Percentiles rank a stretch among this genome's conserved stretches.
phyloP scores from a whole-genome alignment of 1,140 invertebrate species.

The Steinernema feltiae region DNA sequence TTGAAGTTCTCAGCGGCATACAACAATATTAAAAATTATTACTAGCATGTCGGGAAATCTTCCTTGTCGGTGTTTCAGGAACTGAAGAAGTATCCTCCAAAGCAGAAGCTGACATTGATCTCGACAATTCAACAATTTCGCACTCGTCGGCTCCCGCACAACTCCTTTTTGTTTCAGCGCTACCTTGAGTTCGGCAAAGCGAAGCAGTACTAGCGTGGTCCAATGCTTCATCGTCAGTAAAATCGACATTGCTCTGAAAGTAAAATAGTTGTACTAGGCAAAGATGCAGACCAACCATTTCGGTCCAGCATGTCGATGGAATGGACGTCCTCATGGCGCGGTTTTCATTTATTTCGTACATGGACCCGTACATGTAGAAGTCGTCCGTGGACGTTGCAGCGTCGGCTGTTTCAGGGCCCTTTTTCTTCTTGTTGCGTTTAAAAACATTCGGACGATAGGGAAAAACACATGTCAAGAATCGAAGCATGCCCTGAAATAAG shows the following conservation, averaged over 20 bases:
- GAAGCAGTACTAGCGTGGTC: too few relatives aligned
- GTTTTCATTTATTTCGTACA: background rate
- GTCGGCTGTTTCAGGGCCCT: background rate
- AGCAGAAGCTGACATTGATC: too few relatives aligned
- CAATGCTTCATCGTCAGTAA: background rate
- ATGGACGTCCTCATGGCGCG: background rate
- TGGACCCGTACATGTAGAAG: background rate
- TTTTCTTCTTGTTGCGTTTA: background rate
- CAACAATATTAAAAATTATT: too few relatives aligned
- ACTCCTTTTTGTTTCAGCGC: too few relatives aligned
- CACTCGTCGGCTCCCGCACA: too few relatives aligned
- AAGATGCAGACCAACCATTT: background rate
- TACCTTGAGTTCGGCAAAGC: too few relatives aligned
- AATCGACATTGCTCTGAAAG: background rate
- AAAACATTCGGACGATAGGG: background rate
- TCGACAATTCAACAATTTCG: too few relatives aligned
- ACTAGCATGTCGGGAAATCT: too few relatives aligned
- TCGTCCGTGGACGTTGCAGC: slow-evolving; percentile 1
- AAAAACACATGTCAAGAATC: background rate
- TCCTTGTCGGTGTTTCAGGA: too few relatives aligned
- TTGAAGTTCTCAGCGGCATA: too few relatives aligned
- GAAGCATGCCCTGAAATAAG: slow-evolving; percentile 1
- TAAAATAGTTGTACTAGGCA: background rate
- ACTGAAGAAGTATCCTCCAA: too few relatives aligned
- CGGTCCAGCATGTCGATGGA: slow-evolving; percentile 2